Percentiles rank a stretch among this genome's conserved stretches.
Conservation (phyloP, 2,113 vertebrate genomes). For the Galemys pyrenaicus region DNA sequence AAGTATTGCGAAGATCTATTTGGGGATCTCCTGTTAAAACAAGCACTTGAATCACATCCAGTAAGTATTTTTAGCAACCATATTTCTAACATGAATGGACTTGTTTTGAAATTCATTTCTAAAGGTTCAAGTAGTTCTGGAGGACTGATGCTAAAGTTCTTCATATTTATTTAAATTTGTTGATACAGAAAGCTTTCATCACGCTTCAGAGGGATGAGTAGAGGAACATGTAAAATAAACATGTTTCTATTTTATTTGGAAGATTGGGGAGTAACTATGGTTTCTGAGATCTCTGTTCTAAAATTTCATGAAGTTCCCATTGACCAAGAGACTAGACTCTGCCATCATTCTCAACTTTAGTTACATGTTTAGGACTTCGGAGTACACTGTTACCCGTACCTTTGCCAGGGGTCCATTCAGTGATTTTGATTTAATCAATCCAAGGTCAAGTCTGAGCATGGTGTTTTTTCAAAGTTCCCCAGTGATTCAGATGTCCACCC, state of each 20-base stretch:
- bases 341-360: background rate
- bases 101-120: slow-evolving; percentile 75
- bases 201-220: background rate
- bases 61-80: slow-evolving; percentile 84
- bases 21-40: slow-evolving; percentile 96
- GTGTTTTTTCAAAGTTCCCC: background rate
- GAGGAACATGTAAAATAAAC: slow-evolving; percentile 28
- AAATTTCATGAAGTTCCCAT: background rate
- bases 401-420: background rate
- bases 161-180: slow-evolving; percentile 71
- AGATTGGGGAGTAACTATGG: background rate
- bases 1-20: slow-evolving; percentile 99
- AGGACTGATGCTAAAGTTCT: slow-evolving; percentile 47
- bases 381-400: background rate
- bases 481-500: background rate
- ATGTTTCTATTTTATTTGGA: slow-evolving; percentile 3
- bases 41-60: slow-evolving; percentile 92
- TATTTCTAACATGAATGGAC: slow-evolving; percentile 58
- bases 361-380: background rate
- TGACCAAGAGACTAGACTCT: background rate
- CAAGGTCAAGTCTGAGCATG: background rate
- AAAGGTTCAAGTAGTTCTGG: slow-evolving; percentile 61
- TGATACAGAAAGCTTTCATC: slow-evolving; percentile 50
- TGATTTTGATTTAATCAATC: background rate
- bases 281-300: background rate